Percentiles rank a stretch among this genome's conserved stretches.
Evolutionary conservation across 1,140 invertebrate species (phyloP).

Genomic region (Latrodectus geometricus): DNA sequence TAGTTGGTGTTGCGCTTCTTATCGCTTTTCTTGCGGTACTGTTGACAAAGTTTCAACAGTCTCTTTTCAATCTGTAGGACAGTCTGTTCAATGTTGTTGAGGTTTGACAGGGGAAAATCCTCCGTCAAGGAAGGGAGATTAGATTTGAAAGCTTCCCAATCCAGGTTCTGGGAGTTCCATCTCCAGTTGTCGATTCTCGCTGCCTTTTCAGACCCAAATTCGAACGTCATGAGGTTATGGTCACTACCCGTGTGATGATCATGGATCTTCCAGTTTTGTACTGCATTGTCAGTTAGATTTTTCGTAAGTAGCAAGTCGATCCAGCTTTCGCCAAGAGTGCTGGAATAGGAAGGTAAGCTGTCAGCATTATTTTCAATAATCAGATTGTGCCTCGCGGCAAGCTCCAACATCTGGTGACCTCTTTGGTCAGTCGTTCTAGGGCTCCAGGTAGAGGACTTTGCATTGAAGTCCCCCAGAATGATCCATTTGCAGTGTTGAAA

Average conservation of each 20-base stretch:
- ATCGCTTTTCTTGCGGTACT: neutral
- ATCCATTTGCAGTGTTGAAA: too few relatives aligned
- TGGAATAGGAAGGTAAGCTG: neutral
- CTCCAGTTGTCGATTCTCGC: neutral
- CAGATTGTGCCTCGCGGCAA: neutral
- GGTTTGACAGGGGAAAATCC: neutral
- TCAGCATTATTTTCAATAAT: neutral
- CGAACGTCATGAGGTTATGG: neutral
- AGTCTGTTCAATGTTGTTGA: too few relatives aligned
- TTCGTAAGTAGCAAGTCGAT: neutral
- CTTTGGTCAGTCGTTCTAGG: neutral
- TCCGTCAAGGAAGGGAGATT: neutral
- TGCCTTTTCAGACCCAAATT: neutral
- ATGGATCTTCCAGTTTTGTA: neutral
- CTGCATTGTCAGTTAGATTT: neutral
- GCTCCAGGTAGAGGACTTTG: neutral
- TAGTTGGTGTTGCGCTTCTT: neutral
- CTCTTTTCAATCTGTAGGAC: too few relatives aligned
- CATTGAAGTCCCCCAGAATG: neutral
- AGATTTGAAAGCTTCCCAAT: neutral
- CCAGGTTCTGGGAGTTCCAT: neutral
- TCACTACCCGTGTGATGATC: neutral
- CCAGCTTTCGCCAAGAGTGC: neutral
- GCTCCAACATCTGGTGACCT: neutral
- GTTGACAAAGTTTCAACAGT: too few relatives aligned